Conservation (phyloP, 2,113 vertebrate species). For the Clupea harengus region DNA sequence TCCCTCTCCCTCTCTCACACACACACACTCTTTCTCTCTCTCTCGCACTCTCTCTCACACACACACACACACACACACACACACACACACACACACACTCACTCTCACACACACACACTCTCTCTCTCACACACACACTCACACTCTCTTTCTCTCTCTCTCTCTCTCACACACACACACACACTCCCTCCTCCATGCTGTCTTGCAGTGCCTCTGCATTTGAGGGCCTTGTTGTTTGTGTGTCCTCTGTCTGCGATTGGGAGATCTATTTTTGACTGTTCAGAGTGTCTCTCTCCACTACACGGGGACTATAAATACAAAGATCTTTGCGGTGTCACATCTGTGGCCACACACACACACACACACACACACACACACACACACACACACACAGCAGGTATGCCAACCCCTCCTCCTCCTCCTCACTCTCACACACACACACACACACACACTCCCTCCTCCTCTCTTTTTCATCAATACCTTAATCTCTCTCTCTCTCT, state of each 20-base stretch:
- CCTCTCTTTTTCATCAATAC: no score
- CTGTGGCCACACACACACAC: slow-evolving; percentile 21
- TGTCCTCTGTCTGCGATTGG: slow-evolving; percentile 24
- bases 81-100: no score
- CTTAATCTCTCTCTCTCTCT: no score
- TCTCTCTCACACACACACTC: no score
- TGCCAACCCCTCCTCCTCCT: no score
- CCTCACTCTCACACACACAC: no score
- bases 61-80: neutral
- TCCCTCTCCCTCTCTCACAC: neutral
- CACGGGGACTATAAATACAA: slow-evolving; percentile 38
- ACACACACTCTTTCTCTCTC: neutral
- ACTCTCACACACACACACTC: neutral
- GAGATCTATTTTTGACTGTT: slow-evolving; percentile 52
- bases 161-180: no score
- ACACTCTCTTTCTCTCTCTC: no score
- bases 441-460: no score
- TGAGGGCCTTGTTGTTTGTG: slow-evolving; percentile 41
- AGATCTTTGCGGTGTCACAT: slow-evolving; percentile 35
- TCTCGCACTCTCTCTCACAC: no score
- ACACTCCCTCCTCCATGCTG: neutral
- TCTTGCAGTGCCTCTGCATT: slow-evolving; percentile 38
- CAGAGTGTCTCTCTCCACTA: slow-evolving; percentile 33
- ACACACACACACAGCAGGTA: neutral
- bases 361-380: neutral